Base-by-base conservation (phyloP, 2,888 invertebrate genomes). In the Drosophila robusta region DNA sequence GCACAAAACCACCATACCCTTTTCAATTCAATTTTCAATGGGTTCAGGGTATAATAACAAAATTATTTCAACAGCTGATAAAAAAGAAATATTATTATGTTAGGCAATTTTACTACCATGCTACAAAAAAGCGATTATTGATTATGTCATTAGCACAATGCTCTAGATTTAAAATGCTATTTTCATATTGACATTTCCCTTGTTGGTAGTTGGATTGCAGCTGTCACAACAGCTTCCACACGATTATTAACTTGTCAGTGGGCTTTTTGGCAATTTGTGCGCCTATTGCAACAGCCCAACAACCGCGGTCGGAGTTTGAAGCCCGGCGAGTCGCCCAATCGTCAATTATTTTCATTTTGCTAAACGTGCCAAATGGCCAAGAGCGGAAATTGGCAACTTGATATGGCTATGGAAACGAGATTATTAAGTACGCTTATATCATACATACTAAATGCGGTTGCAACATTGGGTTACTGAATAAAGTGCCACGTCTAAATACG, bases 191-290 rank as follows among this genome's bases (percentile, higher is more conserved):
- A 62, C 68, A 70, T 65, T 45, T 5, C 5, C 38, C 42, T 16
- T n/a, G 41, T 41, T 70, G 70, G 14, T 64, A 52, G 58, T 24
- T 45, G 44, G 51, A 70, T 64, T 58, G 51, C 58, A 50, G 60
- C 70, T 70, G 71, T 74, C 77, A 74, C 65, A 74, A 76, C 66
- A 70, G 78, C 82, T 85, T 87, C 79, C 88, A 75, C 73, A 73
- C 52, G 73, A 49, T 78, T 70, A 84, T 82, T 84, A 84, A 84
- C 72, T 87, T 82, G 81, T 82, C 81, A 80, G 85, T 87, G 81
- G 75, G 77, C 64, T 68, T 64, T 63, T 76, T 36, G 62, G 72
- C 64, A 52, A 61, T 71, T 80, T 75, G 69, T 66, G 64, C 69
- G 52, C 58, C 68, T 67, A 78, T 75, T 85, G 66, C 75, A 66